phyloP scores from a whole-genome alignment of 2,888 invertebrate species.

The Desoria tigrina region DNA sequence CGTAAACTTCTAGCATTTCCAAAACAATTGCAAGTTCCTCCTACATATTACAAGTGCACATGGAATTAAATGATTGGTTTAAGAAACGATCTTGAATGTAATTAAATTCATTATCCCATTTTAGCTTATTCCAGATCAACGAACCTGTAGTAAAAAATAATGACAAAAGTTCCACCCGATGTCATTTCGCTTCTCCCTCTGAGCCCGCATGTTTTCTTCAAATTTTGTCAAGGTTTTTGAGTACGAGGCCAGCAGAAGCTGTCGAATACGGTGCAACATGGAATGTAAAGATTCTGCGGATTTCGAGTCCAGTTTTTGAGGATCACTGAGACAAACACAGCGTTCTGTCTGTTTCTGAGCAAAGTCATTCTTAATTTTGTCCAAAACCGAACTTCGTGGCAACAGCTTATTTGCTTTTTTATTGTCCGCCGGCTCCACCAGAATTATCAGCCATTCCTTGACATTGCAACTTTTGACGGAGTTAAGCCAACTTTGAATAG shows the following conservation, averaged over 20 bases:
- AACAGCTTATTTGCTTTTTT: slow-evolving; percentile 87
- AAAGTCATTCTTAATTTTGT: slow-evolving; percentile 92
- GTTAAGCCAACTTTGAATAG: slow-evolving; percentile 84
- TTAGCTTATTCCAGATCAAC: not conserved
- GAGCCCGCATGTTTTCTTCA: slow-evolving; percentile 85
- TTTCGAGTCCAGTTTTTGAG: slow-evolving; percentile 82
- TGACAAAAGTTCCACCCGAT: slow-evolving; percentile 90
- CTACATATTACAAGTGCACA: slow-evolving; percentile 58
- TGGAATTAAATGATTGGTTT: too few relatives aligned
- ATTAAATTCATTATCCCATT: not conserved
- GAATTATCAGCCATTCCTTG: slow-evolving; percentile 81
- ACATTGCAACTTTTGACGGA: slow-evolving; percentile 72
- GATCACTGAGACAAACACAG: slow-evolving; percentile 87
- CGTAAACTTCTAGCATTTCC: slow-evolving; percentile 89
- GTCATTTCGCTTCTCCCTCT: slow-evolving; percentile 86
- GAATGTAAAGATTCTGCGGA: slow-evolving; percentile 89
- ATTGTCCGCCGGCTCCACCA: slow-evolving; percentile 88
- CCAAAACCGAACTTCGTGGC: slow-evolving; percentile 87
- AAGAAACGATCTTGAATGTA: not conserved
- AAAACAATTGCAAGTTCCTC: slow-evolving; percentile 93
- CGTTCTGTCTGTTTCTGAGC: slow-evolving; percentile 80
- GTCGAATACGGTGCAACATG: slow-evolving; percentile 77
- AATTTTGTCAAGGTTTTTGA: slow-evolving; percentile 81
- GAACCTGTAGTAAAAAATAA: slow-evolving; percentile 87
- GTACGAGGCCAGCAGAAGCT: slow-evolving; percentile 80